Evolutionary conservation across 2,888 invertebrate genomes (phyloP), one percentile per base, ranked within the genome.

Genomic region (Dicyrtomina minuta): DNA sequence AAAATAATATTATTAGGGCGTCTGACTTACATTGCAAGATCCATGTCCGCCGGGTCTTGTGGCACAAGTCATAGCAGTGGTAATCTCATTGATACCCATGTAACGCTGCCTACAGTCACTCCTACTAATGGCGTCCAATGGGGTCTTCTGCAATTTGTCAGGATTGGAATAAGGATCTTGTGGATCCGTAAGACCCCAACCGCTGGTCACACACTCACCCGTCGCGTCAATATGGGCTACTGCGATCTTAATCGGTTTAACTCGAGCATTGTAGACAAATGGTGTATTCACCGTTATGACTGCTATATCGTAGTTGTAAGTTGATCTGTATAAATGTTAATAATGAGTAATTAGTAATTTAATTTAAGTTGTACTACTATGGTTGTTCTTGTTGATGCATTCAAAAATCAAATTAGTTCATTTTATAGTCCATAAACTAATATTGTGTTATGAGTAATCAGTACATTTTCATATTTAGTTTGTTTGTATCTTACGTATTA

Each of bases 401-500:
- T n/a, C n/a, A n/a, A n/a, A n/a, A n/a, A n/a, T n/a, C n/a, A n/a
- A n/a, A n/a, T n/a, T n/a, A n/a, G n/a, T n/a, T n/a, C n/a, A n/a
- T n/a, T n/a, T n/a, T n/a, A n/a, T n/a, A n/a, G n/a, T n/a, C n/a
- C n/a, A n/a, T n/a, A n/a, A n/a, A n/a, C n/a, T n/a, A n/a, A n/a
- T n/a, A n/a, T n/a, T n/a, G n/a, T n/a, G n/a, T n/a, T n/a, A n/a
- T n/a, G n/a, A n/a, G n/a, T n/a, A n/a, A n/a, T n/a, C n/a, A n/a
- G n/a, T n/a, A n/a, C n/a, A n/a, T n/a, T n/a, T n/a, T n/a, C n/a
- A n/a, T n/a, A n/a, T n/a, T n/a, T n/a, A n/a, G n/a, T n/a, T n/a
- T n/a, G n/a, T n/a, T n/a, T n/a, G n/a, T 27, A 51, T 24, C 44
- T 33, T 61, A 72, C 74, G 26, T 33, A 44, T 72, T 49, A 59